Conservation (phyloP, 2,888 invertebrate species). For the Proisotoma minuta region DNA sequence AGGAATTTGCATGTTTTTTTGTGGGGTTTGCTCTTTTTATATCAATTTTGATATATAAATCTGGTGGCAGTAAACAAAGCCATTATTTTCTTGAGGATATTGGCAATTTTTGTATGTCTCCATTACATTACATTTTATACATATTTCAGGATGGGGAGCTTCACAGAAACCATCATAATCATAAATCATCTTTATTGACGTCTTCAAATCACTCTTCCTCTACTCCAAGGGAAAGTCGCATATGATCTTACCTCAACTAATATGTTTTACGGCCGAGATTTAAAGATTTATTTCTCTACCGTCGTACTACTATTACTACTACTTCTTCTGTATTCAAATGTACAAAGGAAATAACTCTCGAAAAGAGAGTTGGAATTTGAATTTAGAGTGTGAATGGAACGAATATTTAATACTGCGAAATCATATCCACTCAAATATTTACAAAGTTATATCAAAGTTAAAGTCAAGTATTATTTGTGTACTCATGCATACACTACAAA, state of each 20-base stretch:
- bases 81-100: constrained; percentile 12
- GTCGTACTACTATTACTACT: constrained; percentile 1
- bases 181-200: constrained; percentile 31
- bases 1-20: too few species aligned
- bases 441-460: too few species aligned
- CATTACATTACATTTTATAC: constrained; percentile 2
- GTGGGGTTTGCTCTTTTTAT: too few species aligned
- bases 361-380: neutral
- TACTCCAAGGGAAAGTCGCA: constrained; percentile 43
- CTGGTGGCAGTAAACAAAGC: constrained; percentile 11
- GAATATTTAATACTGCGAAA: too few species aligned
- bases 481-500: too few species aligned
- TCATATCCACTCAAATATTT: too few species aligned
- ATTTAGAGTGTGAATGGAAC: too few species aligned
- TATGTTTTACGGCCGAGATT: constrained; percentile 11
- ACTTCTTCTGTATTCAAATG: constrained; percentile 4
- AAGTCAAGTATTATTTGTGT: too few species aligned
- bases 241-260: constrained; percentile 31
- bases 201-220: constrained; percentile 34
- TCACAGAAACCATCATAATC: constrained; percentile 43
- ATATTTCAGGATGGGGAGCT: constrained; percentile 40
- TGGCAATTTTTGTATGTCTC: constrained; percentile 1
- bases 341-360: neutral
- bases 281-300: neutral
- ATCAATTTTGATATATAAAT: neutral